Conservation (phyloP, 2,113 vertebrate species). For the Strigops habroptila region DNA sequence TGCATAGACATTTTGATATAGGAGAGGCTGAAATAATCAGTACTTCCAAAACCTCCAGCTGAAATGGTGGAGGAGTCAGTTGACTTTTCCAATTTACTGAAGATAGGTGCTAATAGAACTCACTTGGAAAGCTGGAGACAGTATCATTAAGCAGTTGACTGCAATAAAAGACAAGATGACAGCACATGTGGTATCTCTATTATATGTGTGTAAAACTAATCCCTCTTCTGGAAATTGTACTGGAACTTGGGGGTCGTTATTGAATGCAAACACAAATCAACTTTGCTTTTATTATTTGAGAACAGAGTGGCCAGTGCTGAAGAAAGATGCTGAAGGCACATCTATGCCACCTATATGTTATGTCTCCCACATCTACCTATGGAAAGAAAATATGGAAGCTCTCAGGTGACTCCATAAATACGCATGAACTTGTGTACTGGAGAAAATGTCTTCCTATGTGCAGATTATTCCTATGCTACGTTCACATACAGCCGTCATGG, state of each 20-base stretch:
- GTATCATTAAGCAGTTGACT: background rate
- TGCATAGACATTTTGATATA: background rate
- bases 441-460: background rate
- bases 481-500: fast-evolving
- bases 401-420: background rate
- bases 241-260: background rate
- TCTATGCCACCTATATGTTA: background rate
- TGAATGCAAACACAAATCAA: background rate
- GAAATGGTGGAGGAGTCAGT: background rate
- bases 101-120: background rate
- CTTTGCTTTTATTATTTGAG: background rate
- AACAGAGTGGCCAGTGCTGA: background rate
- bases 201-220: background rate
- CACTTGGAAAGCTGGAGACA: background rate
- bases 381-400: background rate
- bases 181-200: background rate
- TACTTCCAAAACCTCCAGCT: background rate
- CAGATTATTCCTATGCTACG: background rate
- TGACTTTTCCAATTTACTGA: background rate
- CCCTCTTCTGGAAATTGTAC: background rate
- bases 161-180: background rate
- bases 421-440: background rate
- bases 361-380: background rate
- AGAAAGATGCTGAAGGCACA: background rate
- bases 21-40: background rate